phyloP scores from a whole-genome alignment of 2,888 invertebrate species.

The Andrena trimmerana region DNA sequence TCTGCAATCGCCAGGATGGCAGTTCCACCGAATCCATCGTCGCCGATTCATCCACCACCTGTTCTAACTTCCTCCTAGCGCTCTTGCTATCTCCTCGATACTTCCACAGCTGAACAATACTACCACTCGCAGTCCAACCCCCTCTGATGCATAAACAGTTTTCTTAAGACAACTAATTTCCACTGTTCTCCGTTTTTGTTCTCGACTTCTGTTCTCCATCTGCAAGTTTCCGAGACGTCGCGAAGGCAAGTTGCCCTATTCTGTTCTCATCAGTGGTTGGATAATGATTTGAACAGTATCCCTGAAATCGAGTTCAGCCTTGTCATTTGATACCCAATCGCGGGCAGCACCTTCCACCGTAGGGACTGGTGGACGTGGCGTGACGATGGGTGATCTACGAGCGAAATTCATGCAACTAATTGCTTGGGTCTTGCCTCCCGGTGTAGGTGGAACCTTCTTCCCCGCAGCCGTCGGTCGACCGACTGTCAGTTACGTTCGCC shows the following conservation, averaged over 20 bases:
- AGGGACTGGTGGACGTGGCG: conserved; percentile 47
- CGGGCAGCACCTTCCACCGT: neutral
- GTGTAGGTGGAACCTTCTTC: conserved; percentile 87
- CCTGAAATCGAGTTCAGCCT: conserved; percentile 12
- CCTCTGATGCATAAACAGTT: too few species aligned
- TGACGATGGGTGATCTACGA: conserved; percentile 64
- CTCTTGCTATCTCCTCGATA: too few species aligned
- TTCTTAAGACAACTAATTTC: too few species aligned
- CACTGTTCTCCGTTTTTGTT: too few species aligned
- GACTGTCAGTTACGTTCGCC: conserved; percentile 91
- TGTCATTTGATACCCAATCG: conserved; percentile 27
- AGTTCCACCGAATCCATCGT: conserved; percentile 62
- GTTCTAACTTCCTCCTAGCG: neutral
- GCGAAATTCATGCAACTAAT: conserved; percentile 63
- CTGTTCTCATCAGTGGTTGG: neutral
- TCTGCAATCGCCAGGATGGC: conserved; percentile 48
- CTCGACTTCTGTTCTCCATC: too few species aligned
- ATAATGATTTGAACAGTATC: neutral
- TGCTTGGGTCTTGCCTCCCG: conserved; percentile 46
- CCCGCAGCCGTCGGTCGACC: conserved; percentile 90
- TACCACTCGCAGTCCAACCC: too few species aligned
- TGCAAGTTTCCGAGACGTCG: neutral
- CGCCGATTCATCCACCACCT: conserved; percentile 48
- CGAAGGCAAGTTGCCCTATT: neutral
- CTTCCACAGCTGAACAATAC: neutral